Evolutionary conservation across 2,797 vertebrate genomes (phyloP).

Genomic region (Malacoraja senta): DNA sequence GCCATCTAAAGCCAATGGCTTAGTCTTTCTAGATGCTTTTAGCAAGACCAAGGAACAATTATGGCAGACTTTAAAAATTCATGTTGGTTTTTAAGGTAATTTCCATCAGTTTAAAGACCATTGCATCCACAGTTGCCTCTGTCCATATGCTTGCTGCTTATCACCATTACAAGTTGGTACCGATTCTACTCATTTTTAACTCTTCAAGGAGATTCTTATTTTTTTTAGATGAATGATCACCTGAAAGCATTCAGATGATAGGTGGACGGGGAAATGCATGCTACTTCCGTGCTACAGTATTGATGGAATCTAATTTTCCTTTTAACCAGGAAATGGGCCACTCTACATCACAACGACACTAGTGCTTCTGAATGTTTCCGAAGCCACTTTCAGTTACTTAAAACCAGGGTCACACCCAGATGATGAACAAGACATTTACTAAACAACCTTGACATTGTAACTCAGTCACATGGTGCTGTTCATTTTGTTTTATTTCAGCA

Average conservation of each 20-base stretch:
- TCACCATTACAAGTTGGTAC: too few species aligned
- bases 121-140: too few species aligned
- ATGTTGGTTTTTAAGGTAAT: not conserved
- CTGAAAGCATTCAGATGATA: not conserved
- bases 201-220: too few species aligned
- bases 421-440: not conserved
- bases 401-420: not conserved
- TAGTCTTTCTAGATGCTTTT: not conserved
- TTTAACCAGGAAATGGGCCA: not conserved
- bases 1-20: too few species aligned
- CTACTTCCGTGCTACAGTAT: not conserved
- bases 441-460: not conserved
- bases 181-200: too few species aligned
- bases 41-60: too few species aligned
- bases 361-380: not conserved
- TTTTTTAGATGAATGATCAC: not conserved
- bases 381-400: not conserved
- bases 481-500: too few species aligned
- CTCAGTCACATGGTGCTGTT: too few species aligned
- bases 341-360: not conserved
- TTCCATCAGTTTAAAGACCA: too few species aligned
- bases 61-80: not conserved
- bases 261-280: too few species aligned
- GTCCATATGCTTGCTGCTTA: too few species aligned
- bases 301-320: not conserved